Conservation (phyloP, 2,113 vertebrate species). For the Xenopus laevis region DNA sequence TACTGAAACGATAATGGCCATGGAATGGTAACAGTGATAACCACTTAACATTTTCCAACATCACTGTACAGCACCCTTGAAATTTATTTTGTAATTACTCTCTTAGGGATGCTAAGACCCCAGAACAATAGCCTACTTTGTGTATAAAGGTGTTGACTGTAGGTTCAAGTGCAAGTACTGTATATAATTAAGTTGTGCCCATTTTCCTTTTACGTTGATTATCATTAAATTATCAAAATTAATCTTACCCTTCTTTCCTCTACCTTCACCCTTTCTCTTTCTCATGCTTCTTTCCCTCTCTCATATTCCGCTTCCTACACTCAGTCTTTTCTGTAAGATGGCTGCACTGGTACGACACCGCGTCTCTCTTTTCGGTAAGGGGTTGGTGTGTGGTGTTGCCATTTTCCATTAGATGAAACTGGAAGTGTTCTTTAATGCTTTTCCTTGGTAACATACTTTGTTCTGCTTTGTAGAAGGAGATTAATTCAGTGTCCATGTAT, state of each 20-base stretch:
- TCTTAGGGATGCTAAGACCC: no score
- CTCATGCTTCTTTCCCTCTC: constrained; percentile 43
- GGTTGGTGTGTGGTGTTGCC: constrained; percentile 33
- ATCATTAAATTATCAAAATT: not conserved
- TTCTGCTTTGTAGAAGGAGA: not conserved
- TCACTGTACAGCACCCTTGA: no score
- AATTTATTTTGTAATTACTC: no score
- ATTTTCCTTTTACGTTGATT: no score
- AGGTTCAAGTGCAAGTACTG: no score
- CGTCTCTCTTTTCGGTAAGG: constrained; percentile 92
- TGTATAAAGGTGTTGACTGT: no score
- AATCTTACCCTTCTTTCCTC: constrained; percentile 37
- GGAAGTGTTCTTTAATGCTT: not conserved
- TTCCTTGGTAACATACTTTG: not conserved
- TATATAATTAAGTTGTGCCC: no score
- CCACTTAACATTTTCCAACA: no score
- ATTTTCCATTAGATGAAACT: not conserved
- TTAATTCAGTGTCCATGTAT: no score
- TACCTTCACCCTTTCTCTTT: constrained; percentile 45
- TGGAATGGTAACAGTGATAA: no score
- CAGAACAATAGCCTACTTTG: no score
- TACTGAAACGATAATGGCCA: no score
- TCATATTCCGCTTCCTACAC: constrained; percentile 49
- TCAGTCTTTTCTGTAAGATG: constrained; percentile 95
- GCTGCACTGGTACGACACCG: constrained; percentile 91